A percentile compares a stretch with the other conserved stretches of the same genome.
These are phyloP conservation scores for Cancer borealis DNA, from an alignment of 2,888 invertebrate genomes.

Conservation along the genomic window DNA sequence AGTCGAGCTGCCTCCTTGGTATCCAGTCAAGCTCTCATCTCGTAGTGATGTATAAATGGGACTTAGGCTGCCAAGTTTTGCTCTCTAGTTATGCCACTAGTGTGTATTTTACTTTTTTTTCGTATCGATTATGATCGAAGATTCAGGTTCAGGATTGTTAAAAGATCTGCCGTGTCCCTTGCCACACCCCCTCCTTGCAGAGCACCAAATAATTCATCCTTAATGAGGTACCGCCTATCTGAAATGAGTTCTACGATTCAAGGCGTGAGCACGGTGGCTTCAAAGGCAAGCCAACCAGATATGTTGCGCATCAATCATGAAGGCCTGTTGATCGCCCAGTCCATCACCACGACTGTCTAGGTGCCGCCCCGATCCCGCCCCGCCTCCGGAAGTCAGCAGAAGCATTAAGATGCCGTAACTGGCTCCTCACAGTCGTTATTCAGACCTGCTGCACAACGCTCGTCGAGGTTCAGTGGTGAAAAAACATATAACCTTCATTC, in stretches of 20 bases:
- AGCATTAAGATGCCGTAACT: slow-evolving; percentile 39
- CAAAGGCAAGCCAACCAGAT: slow-evolving; percentile 71
- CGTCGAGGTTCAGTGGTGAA: background rate
- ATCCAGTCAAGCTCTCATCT: slow-evolving; percentile 36
- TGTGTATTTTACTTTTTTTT: slow-evolving; percentile 3
- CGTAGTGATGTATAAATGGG: slow-evolving; percentile 2
- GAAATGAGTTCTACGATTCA: slow-evolving; percentile 71
- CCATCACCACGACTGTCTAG: slow-evolving; percentile 33
- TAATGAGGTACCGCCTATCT: slow-evolving; percentile 74
- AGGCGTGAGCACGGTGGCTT: slow-evolving; percentile 65
- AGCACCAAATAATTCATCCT: slow-evolving; percentile 63
- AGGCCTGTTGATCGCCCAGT: slow-evolving; percentile 60
- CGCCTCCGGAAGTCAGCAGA: slow-evolving; percentile 16
- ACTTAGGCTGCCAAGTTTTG: slow-evolving; percentile 24
- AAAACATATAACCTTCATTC: background rate
- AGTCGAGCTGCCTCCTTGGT: background rate
- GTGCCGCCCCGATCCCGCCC: background rate
- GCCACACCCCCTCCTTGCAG: slow-evolving; percentile 22
- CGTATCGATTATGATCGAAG: slow-evolving; percentile 24
- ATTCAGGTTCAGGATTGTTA: slow-evolving; percentile 2
- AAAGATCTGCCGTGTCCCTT: background rate
- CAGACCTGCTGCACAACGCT: background rate
- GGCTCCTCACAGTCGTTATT: slow-evolving; percentile 46
- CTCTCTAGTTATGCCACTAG: background rate
- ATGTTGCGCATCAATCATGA: slow-evolving; percentile 72